A percentile compares a stretch with the other conserved stretches of the same genome.
These are phyloP conservation scores for Trichogramma pretiosum DNA, from an alignment of 1,140 invertebrate genomes.

Conservation along the genomic window DNA sequence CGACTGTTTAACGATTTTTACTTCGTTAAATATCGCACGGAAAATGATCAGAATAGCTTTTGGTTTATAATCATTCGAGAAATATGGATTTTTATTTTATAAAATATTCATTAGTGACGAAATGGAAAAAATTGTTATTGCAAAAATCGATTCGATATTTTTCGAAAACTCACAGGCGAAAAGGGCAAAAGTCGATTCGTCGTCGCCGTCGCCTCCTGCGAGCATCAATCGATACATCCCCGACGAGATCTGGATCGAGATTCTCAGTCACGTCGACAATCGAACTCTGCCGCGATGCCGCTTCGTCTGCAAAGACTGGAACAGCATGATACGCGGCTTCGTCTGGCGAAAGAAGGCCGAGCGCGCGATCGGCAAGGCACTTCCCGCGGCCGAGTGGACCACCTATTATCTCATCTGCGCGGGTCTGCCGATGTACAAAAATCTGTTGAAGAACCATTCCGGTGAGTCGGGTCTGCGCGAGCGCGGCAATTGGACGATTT, in stretches of 20 bases:
- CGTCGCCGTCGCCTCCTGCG: no score
- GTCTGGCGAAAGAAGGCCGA: constrained; percentile 40
- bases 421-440: constrained; percentile 37
- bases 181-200: no score
- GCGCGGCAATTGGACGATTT: constrained; percentile 35
- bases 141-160: no score
- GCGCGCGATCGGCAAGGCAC: constrained; percentile 19
- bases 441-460: constrained; percentile 43
- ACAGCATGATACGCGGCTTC: constrained; percentile 33
- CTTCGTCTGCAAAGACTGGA: constrained; percentile 43
- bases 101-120: no score
- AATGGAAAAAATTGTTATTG: no score
- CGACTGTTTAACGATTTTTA: no score
- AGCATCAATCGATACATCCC: no score
- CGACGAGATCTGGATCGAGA: constrained; percentile 33
- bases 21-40: no score
- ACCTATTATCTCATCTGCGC: constrained; percentile 36
- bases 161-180: no score
- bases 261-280: constrained; percentile 32
- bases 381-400: constrained; percentile 29
- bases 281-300: constrained; percentile 36
- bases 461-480: constrained; percentile 26
- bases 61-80: no score
- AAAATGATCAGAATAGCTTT: no score
- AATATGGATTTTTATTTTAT: no score